Conservation (phyloP, 2,113 vertebrate species). For the Stegastes partitus region DNA sequence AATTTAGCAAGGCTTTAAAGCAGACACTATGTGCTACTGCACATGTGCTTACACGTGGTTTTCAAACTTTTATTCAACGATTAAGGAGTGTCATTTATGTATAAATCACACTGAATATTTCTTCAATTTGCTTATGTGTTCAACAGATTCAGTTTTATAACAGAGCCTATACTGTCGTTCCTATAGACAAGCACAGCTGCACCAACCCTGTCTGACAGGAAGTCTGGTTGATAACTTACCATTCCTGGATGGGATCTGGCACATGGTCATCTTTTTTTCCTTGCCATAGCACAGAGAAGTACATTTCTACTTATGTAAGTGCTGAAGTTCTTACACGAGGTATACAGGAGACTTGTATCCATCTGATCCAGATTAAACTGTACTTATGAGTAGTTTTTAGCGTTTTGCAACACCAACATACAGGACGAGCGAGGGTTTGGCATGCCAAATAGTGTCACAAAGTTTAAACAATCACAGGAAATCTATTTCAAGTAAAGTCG, state of each 20-base stretch:
- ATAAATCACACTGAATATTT: background rate
- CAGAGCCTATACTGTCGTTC: background rate
- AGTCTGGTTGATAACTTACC: constrained; percentile 6
- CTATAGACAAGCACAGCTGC: background rate
- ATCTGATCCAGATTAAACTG: background rate
- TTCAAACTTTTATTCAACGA: background rate
- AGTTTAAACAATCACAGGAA: constrained; percentile 22
- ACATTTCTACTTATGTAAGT: background rate
- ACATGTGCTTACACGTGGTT: background rate
- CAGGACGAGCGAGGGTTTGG: background rate
- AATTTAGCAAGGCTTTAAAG: background rate
- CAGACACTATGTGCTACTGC: background rate
- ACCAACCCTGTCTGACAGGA: background rate
- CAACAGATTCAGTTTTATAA: background rate
- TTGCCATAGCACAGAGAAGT: background rate
- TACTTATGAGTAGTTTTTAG: background rate
- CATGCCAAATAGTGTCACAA: background rate
- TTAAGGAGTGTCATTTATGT: no score
- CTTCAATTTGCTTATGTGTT: background rate
- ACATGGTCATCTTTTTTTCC: background rate
- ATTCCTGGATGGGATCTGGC: constrained; percentile 18
- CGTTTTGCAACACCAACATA: background rate
- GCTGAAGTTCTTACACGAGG: background rate
- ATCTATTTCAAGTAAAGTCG: background rate
- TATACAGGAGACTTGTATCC: background rate